Evolutionary conservation across 2,797 vertebrate genomes (phyloP).

Genomic region (Rhinichthys osculus): DNA sequence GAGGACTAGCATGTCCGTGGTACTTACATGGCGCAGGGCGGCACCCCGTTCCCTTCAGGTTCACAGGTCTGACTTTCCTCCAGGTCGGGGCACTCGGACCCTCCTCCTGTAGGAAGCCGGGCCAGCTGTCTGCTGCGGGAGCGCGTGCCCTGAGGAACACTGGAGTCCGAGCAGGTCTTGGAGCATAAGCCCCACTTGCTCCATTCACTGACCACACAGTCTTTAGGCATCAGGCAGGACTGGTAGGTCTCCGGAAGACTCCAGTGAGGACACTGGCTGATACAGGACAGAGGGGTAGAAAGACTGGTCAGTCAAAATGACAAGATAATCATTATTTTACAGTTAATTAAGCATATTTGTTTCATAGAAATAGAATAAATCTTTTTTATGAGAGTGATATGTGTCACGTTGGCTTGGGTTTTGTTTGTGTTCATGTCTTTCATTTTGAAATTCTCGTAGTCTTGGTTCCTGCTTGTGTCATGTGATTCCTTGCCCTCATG

Average conservation of each 20-base stretch:
- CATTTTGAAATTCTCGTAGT: no score
- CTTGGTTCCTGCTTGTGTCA: no score
- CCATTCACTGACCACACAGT: conserved; percentile 92
- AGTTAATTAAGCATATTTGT: neutral
- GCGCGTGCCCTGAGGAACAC: conserved; percentile 79
- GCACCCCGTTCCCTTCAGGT: conserved; percentile 78
- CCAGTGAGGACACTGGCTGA: conserved; percentile 88
- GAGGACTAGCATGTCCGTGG: neutral
- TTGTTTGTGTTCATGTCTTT: no score
- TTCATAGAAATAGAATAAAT: neutral
- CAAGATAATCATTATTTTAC: neutral
- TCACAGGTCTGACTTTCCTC: conserved; percentile 86
- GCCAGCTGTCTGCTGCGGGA: conserved; percentile 82
- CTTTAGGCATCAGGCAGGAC: conserved; percentile 90
- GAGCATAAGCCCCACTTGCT: conserved; percentile 88
- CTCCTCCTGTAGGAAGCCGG: conserved; percentile 85
- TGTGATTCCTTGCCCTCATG: no score
- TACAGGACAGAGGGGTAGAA: conserved; percentile 34
- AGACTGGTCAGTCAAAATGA: neutral
- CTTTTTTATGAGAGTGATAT: no score
- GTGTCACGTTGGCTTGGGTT: no score
- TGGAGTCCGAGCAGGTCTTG: conserved; percentile 82
- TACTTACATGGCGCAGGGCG: conserved; percentile 90
- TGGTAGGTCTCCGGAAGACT: conserved; percentile 89
- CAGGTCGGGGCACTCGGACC: conserved; percentile 81